Base-by-base conservation (phyloP, 2,888 invertebrate species). In the Pomacea canaliculata region DNA sequence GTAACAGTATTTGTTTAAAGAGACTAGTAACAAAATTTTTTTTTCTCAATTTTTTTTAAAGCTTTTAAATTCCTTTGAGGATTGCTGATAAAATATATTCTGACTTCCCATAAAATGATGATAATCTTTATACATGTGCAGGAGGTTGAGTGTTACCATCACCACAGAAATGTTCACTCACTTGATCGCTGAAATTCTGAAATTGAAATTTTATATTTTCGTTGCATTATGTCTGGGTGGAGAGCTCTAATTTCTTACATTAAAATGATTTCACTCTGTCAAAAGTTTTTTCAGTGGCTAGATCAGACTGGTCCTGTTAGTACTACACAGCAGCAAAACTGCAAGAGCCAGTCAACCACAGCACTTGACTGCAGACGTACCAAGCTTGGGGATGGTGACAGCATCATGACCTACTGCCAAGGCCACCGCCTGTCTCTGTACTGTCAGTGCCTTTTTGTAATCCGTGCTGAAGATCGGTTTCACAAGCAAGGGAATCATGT, bases 251-350 rank as follows among this genome's bases (percentile, higher is more conserved):
- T 18, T 65, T n/a, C 19, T 19, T 37, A 65, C 7, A 37, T 12
- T 19, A 16, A 65, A n/a, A 65, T 27, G n/a, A 13, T 37, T 65
- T 73, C 49, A 71, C 60, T 46, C 49, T 65, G 63, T 73, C 56
- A 62, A 9, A 78, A 87, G 85, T 89, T 85, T 79, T 89, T 89
- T 78, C 85, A 87, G 82, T 89, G 89, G 89, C 83, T 83, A 18
- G 84, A 86, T 67, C 77, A 56, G 16, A 16, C 0, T 16, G 16
- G 51, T 16, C 51, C 51, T 56, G 10, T 16, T 56, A 13, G 16
- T 16, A 56, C 51, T 16, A 56, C 51, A 56, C 12, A 16, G 16
- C 51, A 56, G 51, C 10, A 56, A 16, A 0, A 7, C 12, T 16
- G 16, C 51, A 56, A 16, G 51, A 56, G 16, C 12, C 51, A 56